phyloP scores from a whole-genome alignment of 2,888 invertebrate species.

The Mythimna pallens region DNA sequence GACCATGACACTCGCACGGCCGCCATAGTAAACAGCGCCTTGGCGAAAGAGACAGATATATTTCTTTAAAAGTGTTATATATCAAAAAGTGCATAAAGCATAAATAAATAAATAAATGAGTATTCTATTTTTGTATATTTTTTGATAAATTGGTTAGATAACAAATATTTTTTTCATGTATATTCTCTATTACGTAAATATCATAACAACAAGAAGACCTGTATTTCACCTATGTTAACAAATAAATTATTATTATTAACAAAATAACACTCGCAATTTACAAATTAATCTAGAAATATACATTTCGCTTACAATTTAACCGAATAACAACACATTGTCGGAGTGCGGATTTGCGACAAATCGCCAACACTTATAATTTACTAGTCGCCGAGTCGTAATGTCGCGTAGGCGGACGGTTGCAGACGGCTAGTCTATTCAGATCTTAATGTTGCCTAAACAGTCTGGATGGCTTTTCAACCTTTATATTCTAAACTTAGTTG shows the following conservation, averaged over 20 bases:
- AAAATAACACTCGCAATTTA: slow-evolving; percentile 30
- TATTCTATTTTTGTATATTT: too few relatives aligned
- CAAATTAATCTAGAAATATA: slow-evolving; percentile 47
- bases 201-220: too few relatives aligned
- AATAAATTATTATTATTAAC: too few relatives aligned
- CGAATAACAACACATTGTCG: slow-evolving; percentile 46
- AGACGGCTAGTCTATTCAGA: slow-evolving; percentile 56
- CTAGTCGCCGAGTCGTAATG: slow-evolving; percentile 52
- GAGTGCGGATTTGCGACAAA: slow-evolving; percentile 60
- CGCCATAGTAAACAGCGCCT: too few relatives aligned
- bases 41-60: too few relatives aligned
- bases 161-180: too few relatives aligned
- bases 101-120: too few relatives aligned
- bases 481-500: slow-evolving; percentile 44
- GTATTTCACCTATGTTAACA: too few relatives aligned
- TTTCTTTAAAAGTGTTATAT: too few relatives aligned
- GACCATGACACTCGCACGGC: too few relatives aligned
- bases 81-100: too few relatives aligned
- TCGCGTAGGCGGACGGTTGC: slow-evolving; percentile 59
- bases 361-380: slow-evolving; percentile 67
- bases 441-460: slow-evolving; percentile 67
- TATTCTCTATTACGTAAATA: slow-evolving; percentile 8
- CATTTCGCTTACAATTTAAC: slow-evolving; percentile 34
- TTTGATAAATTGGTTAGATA: too few relatives aligned
- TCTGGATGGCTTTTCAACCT: slow-evolving; percentile 65